These are phyloP conservation scores for Scelioninae gen. 1 DNA, from an alignment of 2,888 invertebrate species.

Conservation along the genomic window DNA sequence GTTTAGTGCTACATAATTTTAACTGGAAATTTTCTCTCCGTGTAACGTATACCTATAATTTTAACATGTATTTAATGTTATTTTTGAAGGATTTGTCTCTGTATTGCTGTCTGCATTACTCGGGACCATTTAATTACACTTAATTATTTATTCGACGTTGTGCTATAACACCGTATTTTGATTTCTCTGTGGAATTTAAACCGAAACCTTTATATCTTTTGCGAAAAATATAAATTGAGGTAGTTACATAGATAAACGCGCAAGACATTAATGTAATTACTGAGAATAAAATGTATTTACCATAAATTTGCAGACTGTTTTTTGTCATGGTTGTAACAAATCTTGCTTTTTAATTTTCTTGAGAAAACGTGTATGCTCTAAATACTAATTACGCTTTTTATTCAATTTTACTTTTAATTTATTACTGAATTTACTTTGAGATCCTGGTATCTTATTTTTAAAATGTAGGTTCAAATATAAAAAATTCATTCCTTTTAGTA, in stretches of 20 bases:
- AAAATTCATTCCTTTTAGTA: constrained; percentile 43
- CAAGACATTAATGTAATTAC: constrained; percentile 38
- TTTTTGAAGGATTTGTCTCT: neutral
- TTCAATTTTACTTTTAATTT: constrained; percentile 25
- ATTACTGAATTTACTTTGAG: constrained; percentile 17
- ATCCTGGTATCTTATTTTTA: constrained; percentile 10
- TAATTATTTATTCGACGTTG: constrained; percentile 49
- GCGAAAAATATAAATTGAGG: constrained; percentile 24
- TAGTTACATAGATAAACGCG: constrained; percentile 22
- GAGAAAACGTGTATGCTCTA: neutral
- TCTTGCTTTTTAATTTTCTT: neutral
- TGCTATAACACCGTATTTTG: constrained; percentile 20
- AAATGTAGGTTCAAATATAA: constrained; percentile 21
- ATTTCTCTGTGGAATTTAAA: constrained; percentile 48
- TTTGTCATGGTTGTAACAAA: constrained; percentile 7
- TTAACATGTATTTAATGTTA: constrained; percentile 7
- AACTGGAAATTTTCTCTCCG: no score
- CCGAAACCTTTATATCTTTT: constrained; percentile 36
- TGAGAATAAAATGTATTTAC: constrained; percentile 6
- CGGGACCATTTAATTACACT: constrained; percentile 7
- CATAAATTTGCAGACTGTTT: constrained; percentile 12
- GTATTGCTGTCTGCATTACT: neutral
- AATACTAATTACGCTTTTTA: constrained; percentile 24
- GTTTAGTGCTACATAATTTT: no score
- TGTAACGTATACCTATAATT: neutral